phyloP scores from a whole-genome alignment of 2,113 vertebrate species.

The Strix aluco region DNA sequence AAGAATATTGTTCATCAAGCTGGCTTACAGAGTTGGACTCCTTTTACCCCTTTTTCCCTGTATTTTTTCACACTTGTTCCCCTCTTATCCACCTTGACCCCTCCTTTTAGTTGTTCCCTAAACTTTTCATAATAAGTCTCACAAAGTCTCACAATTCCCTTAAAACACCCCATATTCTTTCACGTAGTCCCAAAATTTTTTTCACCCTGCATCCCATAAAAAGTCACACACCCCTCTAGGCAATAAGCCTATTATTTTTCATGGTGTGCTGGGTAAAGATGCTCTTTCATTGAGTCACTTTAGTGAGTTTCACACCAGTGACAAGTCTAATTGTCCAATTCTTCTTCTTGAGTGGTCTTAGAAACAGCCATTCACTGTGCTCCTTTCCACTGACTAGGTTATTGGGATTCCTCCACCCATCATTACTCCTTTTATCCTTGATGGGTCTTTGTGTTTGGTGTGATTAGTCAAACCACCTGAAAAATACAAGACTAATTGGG shows the following conservation, averaged over 20 bases:
- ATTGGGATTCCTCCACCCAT: background rate
- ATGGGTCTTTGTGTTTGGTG: background rate
- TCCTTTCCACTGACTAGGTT: background rate
- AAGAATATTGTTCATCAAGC: background rate
- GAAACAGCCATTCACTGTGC: background rate
- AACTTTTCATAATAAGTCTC: background rate
- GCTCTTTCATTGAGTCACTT: background rate
- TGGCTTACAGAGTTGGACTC: background rate
- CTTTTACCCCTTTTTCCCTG: background rate
- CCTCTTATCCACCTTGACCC: background rate
- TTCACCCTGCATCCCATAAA: background rate
- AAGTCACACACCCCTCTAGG: background rate
- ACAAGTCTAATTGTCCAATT: background rate
- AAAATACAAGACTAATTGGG: background rate
- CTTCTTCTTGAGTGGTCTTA: background rate
- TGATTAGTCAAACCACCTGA: background rate
- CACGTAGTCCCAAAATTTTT: background rate
- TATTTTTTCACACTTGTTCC: background rate
- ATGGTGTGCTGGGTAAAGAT: background rate
- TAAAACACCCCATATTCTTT: background rate
- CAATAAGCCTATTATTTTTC: background rate
- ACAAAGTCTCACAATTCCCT: background rate
- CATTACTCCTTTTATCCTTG: background rate
- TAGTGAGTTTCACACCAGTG: background rate
- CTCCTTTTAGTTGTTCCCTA: background rate